A percentile compares a stretch with the other conserved stretches of the same genome.
Conservation (phyloP, 1,140 invertebrate species). For the Achroia grisella region DNA sequence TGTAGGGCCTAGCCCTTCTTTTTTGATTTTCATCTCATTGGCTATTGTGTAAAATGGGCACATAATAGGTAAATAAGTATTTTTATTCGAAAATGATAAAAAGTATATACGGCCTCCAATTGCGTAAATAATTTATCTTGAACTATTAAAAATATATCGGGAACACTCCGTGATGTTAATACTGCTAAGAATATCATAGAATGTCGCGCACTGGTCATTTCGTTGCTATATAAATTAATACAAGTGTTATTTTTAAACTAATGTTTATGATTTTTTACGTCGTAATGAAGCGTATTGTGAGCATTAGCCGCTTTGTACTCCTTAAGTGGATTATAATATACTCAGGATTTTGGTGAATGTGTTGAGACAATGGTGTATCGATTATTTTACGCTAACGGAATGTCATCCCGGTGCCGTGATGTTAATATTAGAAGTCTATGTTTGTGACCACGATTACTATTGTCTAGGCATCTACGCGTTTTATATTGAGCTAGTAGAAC, state of each 20-base stretch:
- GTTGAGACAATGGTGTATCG: constrained; percentile 72
- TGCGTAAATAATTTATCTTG: constrained; percentile 15
- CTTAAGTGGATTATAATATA: constrained; percentile 23
- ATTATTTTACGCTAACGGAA: constrained; percentile 73
- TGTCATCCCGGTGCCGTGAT: constrained; percentile 69
- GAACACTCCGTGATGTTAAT: constrained; percentile 32
- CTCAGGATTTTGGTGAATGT: constrained; percentile 57
- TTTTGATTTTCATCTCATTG: constrained; percentile 60
- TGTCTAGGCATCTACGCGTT: constrained; percentile 67
- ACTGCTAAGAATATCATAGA: constrained; percentile 67
- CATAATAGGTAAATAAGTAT: constrained; percentile 68
- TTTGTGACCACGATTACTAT: constrained; percentile 66
- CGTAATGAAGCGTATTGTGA: constrained; percentile 5
- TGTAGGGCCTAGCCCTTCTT: constrained; percentile 68
- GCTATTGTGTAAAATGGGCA: constrained; percentile 69
- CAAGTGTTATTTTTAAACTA: constrained; percentile 40
- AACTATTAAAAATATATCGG: constrained; percentile 48
- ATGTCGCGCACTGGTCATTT: constrained; percentile 55
- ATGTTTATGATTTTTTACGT: constrained; percentile 15
- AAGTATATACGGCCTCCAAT: not conserved
- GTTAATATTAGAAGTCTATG: constrained; percentile 73
- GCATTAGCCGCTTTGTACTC: constrained; percentile 7
- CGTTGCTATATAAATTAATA: constrained; percentile 42
- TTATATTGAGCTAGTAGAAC: constrained; percentile 61
- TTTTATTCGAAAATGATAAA: constrained; percentile 19